Evolutionary conservation across 2,888 invertebrate genomes (phyloP), one percentile per base, ranked within the genome.

Genomic region (Noctua janthina): DNA sequence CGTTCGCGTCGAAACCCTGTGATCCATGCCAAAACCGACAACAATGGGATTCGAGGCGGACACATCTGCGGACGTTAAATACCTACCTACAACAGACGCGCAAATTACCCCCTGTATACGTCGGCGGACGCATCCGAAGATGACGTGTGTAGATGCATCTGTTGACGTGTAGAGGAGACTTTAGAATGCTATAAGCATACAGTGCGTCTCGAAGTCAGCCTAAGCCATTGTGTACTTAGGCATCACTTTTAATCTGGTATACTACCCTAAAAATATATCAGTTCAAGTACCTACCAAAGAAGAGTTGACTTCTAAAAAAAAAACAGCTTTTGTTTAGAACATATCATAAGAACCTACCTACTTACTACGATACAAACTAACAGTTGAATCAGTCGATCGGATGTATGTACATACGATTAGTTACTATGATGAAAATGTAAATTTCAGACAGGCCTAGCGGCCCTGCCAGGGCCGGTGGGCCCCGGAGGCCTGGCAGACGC

Each of bases 371-470:
- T 0, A 46, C 35, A 23, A 35, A 54, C 15, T 15, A 20, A n/a
- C 43, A 64, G 23, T 43, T 5, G 29, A 43, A 29, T 43, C 43
- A 29, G 6, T 64, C 17, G 17, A 49, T 49, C 1, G 15, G 6
- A 76, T 35, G 46, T 20, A 76, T 13, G 56, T 20, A 49, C 11
- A 29, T 62, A 59, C 23, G 39, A 70, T 43, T 35, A 54, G 20
- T 64, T 20, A 51, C 23, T 51, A n/a, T 20, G 46, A 85, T 76
- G 35, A 49, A 39, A 62, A 43, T 81, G 20, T 70, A 15, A 29
- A 75, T 85, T 88, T 75, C 85, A 85, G 85, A 43, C 66, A 74
- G 76, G 54, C 54, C 85, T 10, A 67, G 78, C 2, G 78, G 79
- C 5, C 17, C 67, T 7, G 15, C 13, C 39, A 29, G 64, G 35